These are phyloP conservation scores for Rhinatrema bivittatum DNA, from an alignment of 2,797 vertebrate genomes.

Conservation along the genomic window DNA sequence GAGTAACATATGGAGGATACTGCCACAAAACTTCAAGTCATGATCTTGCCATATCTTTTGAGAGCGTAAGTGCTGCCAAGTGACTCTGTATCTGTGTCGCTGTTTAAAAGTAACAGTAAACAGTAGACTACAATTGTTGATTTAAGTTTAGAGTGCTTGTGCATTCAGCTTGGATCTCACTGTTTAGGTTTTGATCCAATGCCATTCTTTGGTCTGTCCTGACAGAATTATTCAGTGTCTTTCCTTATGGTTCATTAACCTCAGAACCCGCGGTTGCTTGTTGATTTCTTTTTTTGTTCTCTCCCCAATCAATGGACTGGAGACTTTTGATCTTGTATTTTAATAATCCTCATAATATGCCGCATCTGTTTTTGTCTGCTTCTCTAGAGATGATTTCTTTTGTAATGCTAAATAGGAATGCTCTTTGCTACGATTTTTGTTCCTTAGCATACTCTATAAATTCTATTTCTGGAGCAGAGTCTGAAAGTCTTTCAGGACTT, in stretches of 20 bases:
- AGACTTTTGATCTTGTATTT: conserved; percentile 2
- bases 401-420: conserved; percentile 18
- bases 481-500: conserved; percentile 42
- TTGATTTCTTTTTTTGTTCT: not conserved
- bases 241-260: conserved; percentile 2
- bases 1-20: too few species aligned
- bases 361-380: conserved; percentile 1
- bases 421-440: conserved; percentile 15
- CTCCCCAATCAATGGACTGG: conserved; percentile 12
- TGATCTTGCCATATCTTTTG: too few species aligned
- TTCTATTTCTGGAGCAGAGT: conserved; percentile 14
- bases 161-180: too few species aligned
- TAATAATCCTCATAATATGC: conserved; percentile 17
- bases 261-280: not conserved
- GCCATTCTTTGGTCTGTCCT: not conserved
- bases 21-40: too few species aligned
- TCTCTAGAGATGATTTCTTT: conserved; percentile 15
- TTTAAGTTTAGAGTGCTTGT: too few species aligned
- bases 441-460: not conserved
- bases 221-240: not conserved
- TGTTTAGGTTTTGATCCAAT: not conserved
- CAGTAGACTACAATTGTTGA: too few species aligned
- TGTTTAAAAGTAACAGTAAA: too few species aligned
- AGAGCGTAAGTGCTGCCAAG: too few species aligned
- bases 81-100: too few species aligned